Evolutionary conservation across 1,140 invertebrate species (phyloP).

Genomic region (Leucophenga varia): DNA sequence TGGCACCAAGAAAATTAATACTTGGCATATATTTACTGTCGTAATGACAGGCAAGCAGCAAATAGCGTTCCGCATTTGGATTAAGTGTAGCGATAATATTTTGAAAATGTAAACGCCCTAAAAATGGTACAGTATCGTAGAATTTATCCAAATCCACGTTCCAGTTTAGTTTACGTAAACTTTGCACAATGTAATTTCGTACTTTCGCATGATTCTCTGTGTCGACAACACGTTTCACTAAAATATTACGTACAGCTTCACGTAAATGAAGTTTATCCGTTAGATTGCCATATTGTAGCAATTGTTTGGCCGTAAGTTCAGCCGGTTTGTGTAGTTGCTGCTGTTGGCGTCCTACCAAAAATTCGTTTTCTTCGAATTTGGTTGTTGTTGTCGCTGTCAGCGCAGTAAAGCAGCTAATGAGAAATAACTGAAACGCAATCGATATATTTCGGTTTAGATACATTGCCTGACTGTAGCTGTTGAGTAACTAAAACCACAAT

Average conservation of each 20-base stretch:
- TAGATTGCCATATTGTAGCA: constrained; percentile 59
- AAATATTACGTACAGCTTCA: constrained; percentile 66
- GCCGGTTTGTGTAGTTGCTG: constrained; percentile 60
- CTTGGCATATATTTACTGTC: constrained; percentile 83
- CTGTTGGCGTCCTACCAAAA: too few relatives aligned
- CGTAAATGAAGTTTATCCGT: constrained; percentile 64
- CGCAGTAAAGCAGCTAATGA: too few relatives aligned
- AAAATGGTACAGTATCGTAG: constrained; percentile 68
- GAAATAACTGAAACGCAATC: too few relatives aligned
- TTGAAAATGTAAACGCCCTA: constrained; percentile 71
- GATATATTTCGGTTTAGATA: too few relatives aligned
- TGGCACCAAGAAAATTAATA: constrained; percentile 72
- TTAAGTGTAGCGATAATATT: constrained; percentile 84
- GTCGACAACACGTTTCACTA: constrained; percentile 72
- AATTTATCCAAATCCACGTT: constrained; percentile 76
- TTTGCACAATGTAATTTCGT: constrained; percentile 67
- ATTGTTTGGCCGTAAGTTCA: constrained; percentile 57
- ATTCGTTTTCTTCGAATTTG: too few relatives aligned
- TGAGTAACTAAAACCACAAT: too few relatives aligned
- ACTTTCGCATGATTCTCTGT: constrained; percentile 67
- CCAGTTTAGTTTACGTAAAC: constrained; percentile 66
- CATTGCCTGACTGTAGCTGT: too few relatives aligned
- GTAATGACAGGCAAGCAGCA: constrained; percentile 90
- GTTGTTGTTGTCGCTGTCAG: too few relatives aligned
- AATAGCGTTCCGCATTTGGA: constrained; percentile 72